A percentile compares a stretch with the other conserved stretches of the same genome.
Conservation (phyloP, 2,797 vertebrate genomes). For the Onychomys arenicola region DNA sequence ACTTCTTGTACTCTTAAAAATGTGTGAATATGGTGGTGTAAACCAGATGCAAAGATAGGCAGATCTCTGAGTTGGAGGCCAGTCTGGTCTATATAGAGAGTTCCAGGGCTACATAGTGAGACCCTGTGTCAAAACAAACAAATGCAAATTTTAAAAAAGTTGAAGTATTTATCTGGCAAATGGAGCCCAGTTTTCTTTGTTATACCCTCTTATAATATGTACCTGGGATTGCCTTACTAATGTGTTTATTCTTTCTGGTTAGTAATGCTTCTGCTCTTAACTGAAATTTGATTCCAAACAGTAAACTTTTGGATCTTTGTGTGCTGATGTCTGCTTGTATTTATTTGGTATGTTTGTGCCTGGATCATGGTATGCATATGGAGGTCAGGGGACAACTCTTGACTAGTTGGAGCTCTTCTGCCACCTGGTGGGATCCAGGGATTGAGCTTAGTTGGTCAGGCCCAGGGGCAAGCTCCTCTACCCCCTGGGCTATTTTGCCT, state of each 20-base stretch:
- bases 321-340: background rate
- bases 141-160: background rate
- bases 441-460: background rate
- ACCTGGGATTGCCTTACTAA: background rate
- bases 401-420: background rate
- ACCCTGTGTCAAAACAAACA: background rate
- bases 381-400: background rate
- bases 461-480: background rate
- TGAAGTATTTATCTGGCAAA: constrained; percentile 31
- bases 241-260: constrained; percentile 40
- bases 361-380: background rate
- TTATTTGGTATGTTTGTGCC: background rate
- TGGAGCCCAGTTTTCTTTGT: constrained; percentile 24
- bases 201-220: background rate
- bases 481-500: background rate
- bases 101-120: background rate
- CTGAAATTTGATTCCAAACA: background rate
- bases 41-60: background rate
- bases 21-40: background rate
- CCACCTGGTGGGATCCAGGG: background rate
- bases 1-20: constrained; percentile 51
- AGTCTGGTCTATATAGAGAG: background rate
- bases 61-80: background rate
- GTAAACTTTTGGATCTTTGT: background rate
- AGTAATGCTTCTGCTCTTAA: background rate